Conservation (phyloP, 2,113 vertebrate species). For the Rhineura floridana region DNA sequence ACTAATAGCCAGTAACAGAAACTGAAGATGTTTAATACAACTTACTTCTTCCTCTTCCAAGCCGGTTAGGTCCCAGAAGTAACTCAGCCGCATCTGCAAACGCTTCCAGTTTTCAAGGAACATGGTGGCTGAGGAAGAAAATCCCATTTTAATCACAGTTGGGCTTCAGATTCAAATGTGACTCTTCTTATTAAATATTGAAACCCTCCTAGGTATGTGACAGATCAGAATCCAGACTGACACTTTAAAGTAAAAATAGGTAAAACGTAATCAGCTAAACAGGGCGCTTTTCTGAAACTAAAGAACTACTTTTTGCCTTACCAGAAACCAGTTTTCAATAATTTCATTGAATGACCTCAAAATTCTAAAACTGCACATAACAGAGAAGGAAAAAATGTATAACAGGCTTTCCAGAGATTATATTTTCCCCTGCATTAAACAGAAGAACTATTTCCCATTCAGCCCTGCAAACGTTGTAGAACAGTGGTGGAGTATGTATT, state of each 20-base stretch:
- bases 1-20: not conserved
- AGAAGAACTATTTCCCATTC: conserved; percentile 23
- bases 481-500: too few relatives aligned
- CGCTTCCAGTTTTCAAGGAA: conserved; percentile 98
- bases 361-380: not conserved
- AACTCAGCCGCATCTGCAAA: conserved; percentile 90
- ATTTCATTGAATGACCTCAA: not conserved
- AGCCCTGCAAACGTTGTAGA: not conserved
- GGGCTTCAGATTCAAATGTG: not conserved
- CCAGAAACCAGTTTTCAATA: not conserved
- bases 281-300: not conserved
- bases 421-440: not conserved
- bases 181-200: not conserved
- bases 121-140: conserved; percentile 84
- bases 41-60: conserved; percentile 94
- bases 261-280: not conserved
- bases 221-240: not conserved
- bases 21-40: conserved; percentile 1
- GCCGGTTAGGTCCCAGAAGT: conserved; percentile 94
- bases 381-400: not conserved
- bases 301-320: not conserved
- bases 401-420: not conserved
- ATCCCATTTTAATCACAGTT: not conserved
- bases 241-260: not conserved
- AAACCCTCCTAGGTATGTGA: not conserved